Base-by-base conservation (phyloP, 2,888 invertebrate species). In the Synergus itoensis region DNA sequence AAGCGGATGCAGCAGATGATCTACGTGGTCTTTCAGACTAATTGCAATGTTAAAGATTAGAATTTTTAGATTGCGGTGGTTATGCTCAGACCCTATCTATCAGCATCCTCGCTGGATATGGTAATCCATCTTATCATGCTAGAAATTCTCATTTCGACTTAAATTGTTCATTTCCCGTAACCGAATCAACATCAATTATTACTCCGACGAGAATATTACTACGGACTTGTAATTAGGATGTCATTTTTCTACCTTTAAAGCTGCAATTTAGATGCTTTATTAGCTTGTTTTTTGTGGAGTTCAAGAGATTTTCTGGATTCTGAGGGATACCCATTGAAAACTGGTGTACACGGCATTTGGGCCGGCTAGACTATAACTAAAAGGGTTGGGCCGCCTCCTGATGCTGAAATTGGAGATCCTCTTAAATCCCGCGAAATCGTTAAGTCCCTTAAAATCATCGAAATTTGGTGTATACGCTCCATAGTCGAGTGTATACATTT, bases 81-180 rank as follows among this genome's bases (percentile, higher is more conserved):
- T 53, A 36, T 36, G 36, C 48, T 53, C 9, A 53, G 11, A 57
- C 18, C 8, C 16, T 57, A 18, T 57, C 16, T 57, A 18, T 21
- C 62, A 28, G 28, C 62, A 28, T 62, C 18, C 21, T 28, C 62
- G 14, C 28, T 62, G 62, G 14, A 28, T 4, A 62, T 62, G 28
- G 28, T 14, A 62, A 62, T 62, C 62, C 21, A 12, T 28, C 62
- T 62, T 62, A 21, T 45, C 45, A 14, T 62, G 12, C 4, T 12
- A 62, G 18, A 21, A 62, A 62, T 62, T 28, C 28, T 62, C 62
- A 62, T 62, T 62, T 62, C 28, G 12, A 28, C 62, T 62, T 62
- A 62, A 62, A 62, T 62, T 62, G 62, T 62, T 12, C 62, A 28
- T 62, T 62, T 62, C 62, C 62, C 62, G 12, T 14, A 12, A 62